Base-by-base conservation (phyloP, 2,888 invertebrate genomes). In the Miltochrista miniata region DNA sequence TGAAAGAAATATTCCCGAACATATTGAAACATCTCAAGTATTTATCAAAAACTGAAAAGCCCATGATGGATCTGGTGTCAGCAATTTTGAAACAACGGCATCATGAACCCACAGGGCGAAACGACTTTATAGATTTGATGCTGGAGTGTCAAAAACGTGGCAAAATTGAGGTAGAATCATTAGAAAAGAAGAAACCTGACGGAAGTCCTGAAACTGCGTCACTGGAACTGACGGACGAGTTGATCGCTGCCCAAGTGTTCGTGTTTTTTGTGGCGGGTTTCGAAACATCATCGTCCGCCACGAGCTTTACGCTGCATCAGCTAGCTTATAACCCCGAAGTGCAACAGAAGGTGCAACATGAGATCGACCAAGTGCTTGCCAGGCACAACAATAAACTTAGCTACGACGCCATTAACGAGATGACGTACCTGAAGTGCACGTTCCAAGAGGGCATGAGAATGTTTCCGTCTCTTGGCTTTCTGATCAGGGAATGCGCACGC, bases 181-280 rank as follows among this genome's bases (percentile, higher is more conserved):
- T 84, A 14, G 83, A 83, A 41, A 70, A 62, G 8, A 12, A 55
- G 0, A 75, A 75, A 35, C 10, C 70, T 0, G 81, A 84, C 33
- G 83, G 83, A 1, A 65, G 65, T 7, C 76, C 82, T 0, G 76
- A 69, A 15, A 54, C 48, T 2, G 59, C 61, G 1, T 59, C 60
- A 0, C 18, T 80, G 15, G 79, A 81, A 48, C 48, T 83, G 45
- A 77, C 76, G 4, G 77, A 83, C 5, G 59, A 73, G 35, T 54
- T 79, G n/a, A 71, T 83, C 18, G 76, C 76, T 2, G 81, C 82
- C 5, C 83, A 83, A 38, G 76, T 81, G n/a, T 82, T 81, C 37
- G 69, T 83, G 3, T 84, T 84, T 59, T 84, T 84, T 38, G 81
- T 77, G 4, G 83, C 84, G 8, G 84, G 83, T 8, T 83, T 85